These are phyloP conservation scores for Mesorhabditis spiculigera DNA, from an alignment of 2,888 invertebrate genomes.

Conservation along the genomic window DNA sequence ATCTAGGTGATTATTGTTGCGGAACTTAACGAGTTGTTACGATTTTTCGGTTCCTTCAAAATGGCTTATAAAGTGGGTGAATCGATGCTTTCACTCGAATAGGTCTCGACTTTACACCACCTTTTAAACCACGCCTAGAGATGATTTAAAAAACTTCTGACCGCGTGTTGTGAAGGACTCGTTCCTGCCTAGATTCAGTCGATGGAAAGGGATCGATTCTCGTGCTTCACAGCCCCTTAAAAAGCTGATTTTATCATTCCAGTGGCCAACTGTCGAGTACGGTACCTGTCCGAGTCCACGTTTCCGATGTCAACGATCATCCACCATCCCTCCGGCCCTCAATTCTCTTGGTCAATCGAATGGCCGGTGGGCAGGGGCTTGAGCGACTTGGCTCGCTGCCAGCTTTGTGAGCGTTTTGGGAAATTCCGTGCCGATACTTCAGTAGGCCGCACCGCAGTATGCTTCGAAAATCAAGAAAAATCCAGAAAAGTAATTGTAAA, in stretches of 20 bases:
- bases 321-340: slow-evolving; percentile 87
- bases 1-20: too few relatives aligned
- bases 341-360: slow-evolving; percentile 71
- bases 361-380: slow-evolving; percentile 23
- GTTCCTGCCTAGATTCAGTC: neutral
- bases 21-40: too few relatives aligned
- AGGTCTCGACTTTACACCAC: too few relatives aligned
- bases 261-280: slow-evolving; percentile 55
- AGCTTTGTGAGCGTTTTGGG: slow-evolving; percentile 41
- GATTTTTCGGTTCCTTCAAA: slow-evolving; percentile 1
- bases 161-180: neutral
- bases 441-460: too few relatives aligned
- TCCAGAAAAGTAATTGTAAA: too few relatives aligned
- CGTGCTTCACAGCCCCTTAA: too few relatives aligned
- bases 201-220: too few relatives aligned
- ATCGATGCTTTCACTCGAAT: too few relatives aligned
- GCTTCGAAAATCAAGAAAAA: too few relatives aligned
- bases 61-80: neutral
- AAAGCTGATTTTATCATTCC: neutral
- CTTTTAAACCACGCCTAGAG: too few relatives aligned
- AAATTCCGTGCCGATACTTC: neutral
- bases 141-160: slow-evolving; percentile 1
- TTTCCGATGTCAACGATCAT: slow-evolving; percentile 75
- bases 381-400: slow-evolving; percentile 46
- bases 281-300: slow-evolving; percentile 49